These are phyloP conservation scores for Halichoeres trimaculatus DNA, from an alignment of 2,113 vertebrate genomes.

Conservation along the genomic window DNA sequence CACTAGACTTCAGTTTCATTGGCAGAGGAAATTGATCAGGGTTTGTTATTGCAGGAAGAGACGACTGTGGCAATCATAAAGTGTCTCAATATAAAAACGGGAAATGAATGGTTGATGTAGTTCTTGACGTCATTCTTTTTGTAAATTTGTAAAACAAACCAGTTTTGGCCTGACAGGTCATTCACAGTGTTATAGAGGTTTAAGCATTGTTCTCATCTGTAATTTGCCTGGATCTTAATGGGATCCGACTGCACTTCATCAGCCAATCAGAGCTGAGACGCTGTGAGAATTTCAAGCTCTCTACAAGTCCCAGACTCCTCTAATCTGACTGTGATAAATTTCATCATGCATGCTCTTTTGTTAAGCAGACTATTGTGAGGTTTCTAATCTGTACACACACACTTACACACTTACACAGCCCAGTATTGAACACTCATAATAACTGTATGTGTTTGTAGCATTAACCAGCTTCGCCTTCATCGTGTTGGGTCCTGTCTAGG, in stretches of 20 bases:
- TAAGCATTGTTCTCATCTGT: conserved; percentile 44
- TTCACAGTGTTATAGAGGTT: conserved; percentile 10
- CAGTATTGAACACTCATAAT: conserved; percentile 31
- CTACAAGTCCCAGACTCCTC: conserved; percentile 27
- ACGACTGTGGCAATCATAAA: neutral
- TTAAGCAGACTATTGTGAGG: conserved; percentile 34
- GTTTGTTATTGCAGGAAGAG: neutral
- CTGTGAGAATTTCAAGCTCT: conserved; percentile 38
- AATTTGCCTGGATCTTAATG: conserved; percentile 55
- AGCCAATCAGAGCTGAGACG: conserved; percentile 36
- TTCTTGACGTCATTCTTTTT: conserved; percentile 1
- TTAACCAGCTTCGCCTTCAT: conserved; percentile 18
- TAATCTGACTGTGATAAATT: conserved; percentile 54
- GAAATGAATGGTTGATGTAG: conserved; percentile 7
- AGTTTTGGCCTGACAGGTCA: neutral
- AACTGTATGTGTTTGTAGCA: neutral
- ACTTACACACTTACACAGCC: neutral
- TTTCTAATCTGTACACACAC: conserved; percentile 45
- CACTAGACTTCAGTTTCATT: no score
- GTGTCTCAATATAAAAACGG: conserved; percentile 30
- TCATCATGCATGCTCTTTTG: conserved; percentile 49
- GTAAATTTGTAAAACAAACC: conserved; percentile 25
- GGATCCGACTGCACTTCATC: conserved; percentile 34
- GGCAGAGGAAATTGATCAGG: neutral
- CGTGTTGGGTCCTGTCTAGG: conserved; percentile 23